Base-by-base conservation (phyloP, 2,888 invertebrate species). In the Capitulum mitella region DNA sequence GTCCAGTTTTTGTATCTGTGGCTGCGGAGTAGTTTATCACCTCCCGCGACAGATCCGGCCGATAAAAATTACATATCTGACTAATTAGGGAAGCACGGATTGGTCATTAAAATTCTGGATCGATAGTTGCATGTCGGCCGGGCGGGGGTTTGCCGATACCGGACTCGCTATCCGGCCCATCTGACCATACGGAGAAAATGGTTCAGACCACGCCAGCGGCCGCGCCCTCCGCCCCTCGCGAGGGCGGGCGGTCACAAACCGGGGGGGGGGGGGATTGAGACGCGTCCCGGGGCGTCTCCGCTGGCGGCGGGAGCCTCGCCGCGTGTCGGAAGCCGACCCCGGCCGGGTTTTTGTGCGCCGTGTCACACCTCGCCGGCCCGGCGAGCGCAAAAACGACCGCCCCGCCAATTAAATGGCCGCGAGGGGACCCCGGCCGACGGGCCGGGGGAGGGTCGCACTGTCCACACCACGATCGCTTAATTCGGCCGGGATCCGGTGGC, bases 61-160 rank as follows among this genome's bases (percentile, higher is more conserved):
- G 70, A 70, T 70, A 70, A 37, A 34, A 34, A 37, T 37, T 70
- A 70, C 70, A 70, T 70, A 34, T 70, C 70, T 14, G 37, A 37
- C 70, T 70, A 70, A 70, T 70, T 70, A 70, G 70, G 19, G 70
- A 70, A 37, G 70, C 70, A 70, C 70, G 70, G 70, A 70, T 70
- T 70, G 70, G 70, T 70, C 70, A 70, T 70, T 70, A 70, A 70
- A 64, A 70, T 70, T 70, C 70, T 32, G 37, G 16, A 70, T 70
- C 70, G 37, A 70, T 70, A 70, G 70, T 70, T 70, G 70, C 70
- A 70, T 70, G 70, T 70, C 70, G 14, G 70, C 29, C 37, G 70
- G 29, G 16, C 37, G 22, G 70, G 37, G 14, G 3, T 37, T 37
- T 70, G 37, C 26, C 3, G 37, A 1, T 16, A 19, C 6, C 0